Percentiles rank a stretch among this genome's conserved stretches.
These are phyloP conservation scores for Tetrao urogallus DNA, from an alignment of 2,113 vertebrate species.

Conservation along the genomic window DNA sequence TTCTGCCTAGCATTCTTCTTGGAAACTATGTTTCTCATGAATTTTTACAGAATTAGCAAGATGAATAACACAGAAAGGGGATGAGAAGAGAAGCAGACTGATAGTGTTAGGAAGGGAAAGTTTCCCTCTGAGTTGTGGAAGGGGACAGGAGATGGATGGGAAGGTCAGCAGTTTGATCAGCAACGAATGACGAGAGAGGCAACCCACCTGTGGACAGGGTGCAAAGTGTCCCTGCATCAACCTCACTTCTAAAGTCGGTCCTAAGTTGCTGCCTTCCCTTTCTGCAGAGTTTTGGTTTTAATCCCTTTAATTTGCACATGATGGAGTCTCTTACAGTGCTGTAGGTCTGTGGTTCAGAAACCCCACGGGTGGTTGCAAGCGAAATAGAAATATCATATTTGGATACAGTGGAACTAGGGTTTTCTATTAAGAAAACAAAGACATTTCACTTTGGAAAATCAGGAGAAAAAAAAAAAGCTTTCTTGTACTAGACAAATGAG, in stretches of 20 bases:
- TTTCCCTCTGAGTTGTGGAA: neutral
- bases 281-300: constrained; percentile 3
- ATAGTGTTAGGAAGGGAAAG: neutral
- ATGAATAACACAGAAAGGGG: neutral
- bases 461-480: neutral
- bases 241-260: neutral
- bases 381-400: constrained; percentile 14
- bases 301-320: neutral
- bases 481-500: neutral
- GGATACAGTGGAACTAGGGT: neutral
- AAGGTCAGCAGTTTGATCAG: neutral
- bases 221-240: accelerated
- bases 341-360: constrained; percentile 60
- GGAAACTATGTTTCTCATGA: constrained; percentile 9
- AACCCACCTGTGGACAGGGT: neutral
- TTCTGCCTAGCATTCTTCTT: constrained; percentile 8
- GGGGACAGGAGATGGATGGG: neutral
- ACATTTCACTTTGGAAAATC: constrained; percentile 3
- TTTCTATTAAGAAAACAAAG: constrained; percentile 42
- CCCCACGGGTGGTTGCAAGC: neutral
- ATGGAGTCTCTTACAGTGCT: constrained; percentile 30
- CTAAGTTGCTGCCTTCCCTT: neutral
- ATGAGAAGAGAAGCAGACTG: neutral
- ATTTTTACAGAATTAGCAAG: neutral
- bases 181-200: neutral